phyloP scores from a whole-genome alignment of 1,140 invertebrate species.

The Drosophila takahashii region DNA sequence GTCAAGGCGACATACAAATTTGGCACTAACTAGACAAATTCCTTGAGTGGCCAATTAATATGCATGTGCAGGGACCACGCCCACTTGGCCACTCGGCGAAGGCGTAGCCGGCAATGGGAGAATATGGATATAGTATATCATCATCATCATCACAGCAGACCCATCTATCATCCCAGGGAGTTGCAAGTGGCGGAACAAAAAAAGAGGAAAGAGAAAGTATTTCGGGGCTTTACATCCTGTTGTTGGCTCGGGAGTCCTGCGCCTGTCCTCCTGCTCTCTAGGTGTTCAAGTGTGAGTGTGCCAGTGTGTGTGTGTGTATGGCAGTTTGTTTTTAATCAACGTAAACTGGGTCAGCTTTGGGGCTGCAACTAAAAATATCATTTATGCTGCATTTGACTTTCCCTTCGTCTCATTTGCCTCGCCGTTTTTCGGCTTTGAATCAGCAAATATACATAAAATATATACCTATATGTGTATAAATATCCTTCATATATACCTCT shows the following conservation, averaged over 20 bases:
- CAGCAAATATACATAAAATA: conserved; percentile 29
- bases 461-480: conserved; percentile 29
- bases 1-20: conserved; percentile 75
- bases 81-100: conserved; percentile 22
- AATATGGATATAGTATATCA: background rate
- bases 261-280: conserved; percentile 12
- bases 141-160: conserved; percentile 2
- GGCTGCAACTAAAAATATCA: conserved; percentile 81
- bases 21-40: conserved; percentile 69
- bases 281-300: conserved; percentile 15
- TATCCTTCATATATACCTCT: conserved; percentile 2
- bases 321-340: conserved; percentile 83
- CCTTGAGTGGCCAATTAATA: conserved; percentile 68
- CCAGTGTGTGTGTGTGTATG: conserved; percentile 40
- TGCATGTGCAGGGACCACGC: conserved; percentile 59
- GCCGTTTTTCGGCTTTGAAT: conserved; percentile 38
- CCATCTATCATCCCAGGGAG: conserved; percentile 43
- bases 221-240: conserved; percentile 32
- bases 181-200: conserved; percentile 15
- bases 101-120: conserved; percentile 1
- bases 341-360: conserved; percentile 78
- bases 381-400: conserved; percentile 81
- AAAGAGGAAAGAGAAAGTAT: conserved; percentile 60
- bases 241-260: conserved; percentile 37
- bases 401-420: conserved; percentile 38